phyloP scores from a whole-genome alignment of 2,113 vertebrate genomes.

The Smithornis capensis region DNA sequence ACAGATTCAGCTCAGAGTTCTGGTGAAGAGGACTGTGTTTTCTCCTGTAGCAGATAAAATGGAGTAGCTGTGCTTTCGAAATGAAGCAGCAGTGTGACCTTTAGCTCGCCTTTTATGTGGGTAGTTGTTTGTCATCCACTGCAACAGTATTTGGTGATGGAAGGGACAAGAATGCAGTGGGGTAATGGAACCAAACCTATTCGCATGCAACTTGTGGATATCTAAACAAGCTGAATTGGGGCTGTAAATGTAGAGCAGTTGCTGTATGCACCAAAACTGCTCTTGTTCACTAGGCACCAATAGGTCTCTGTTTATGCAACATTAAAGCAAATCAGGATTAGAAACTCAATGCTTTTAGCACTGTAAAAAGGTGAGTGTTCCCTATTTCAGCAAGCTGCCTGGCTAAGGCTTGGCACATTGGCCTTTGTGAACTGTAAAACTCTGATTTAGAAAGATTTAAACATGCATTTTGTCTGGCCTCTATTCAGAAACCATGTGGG shows the following conservation, averaged over 20 bases:
- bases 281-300: not conserved
- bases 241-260: not conserved
- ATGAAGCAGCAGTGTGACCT: not conserved
- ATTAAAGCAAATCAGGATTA: not conserved
- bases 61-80: not conserved
- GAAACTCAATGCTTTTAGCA: not conserved
- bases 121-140: conserved; percentile 1
- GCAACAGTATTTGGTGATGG: not conserved
- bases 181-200: not conserved
- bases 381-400: not conserved
- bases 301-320: not conserved
- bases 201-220: not conserved
- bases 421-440: not conserved
- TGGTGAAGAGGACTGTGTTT: not conserved
- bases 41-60: not conserved
- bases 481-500: not conserved
- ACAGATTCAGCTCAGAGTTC: not conserved
- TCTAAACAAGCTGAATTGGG: not conserved
- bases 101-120: conserved; percentile 25
- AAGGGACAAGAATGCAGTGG: not conserved
- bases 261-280: not conserved
- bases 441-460: not conserved
- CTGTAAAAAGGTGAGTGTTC: not conserved
- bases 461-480: not conserved
- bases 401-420: not conserved